Base-by-base conservation (phyloP, 2,113 vertebrate genomes). In the Rhinolophus sinicus region DNA sequence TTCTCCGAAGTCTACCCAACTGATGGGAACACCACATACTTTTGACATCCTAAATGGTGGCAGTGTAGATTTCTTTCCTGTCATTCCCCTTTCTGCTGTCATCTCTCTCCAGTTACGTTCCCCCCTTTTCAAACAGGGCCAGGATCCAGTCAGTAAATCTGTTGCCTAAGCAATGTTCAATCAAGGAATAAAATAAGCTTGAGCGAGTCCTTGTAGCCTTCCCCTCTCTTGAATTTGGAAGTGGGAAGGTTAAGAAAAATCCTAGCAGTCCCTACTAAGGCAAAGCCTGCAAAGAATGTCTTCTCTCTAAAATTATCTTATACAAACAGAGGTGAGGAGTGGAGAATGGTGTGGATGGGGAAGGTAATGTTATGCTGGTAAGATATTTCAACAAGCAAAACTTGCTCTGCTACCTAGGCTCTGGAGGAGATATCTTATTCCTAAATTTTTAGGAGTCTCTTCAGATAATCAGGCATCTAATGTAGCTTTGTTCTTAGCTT, bases 201-300 rank as follows among this genome's bases (percentile, higher is more conserved):
- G 30, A 52, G 21, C n/a, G 62, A 56, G 54, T 50, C 6, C 44
- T 44, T 54, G 3, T n/a, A 77, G 2, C 5, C 26, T 72, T 65
- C 26, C 24, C 7, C 0, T 56, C 44, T n/a, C n/a, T 64, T 83
- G 56, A 90, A 78, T 94, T 52, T 90, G 26, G 26, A 65, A 7
- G 14, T 64, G 7, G 33, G 10, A 80, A 60, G 15, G 5, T 9
- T 40, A 35, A 69, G 40, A 18, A 38, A 84, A 75, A 22, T 3
- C 2, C 10, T 28, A 9, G 8, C n/a, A 33, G 6, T 22, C 13
- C 12, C 4, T n/a, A n/a, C n/a, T 5, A 54, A 35, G 5, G 15
- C 8, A 70, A 40, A 58, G 6, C 24, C 38, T 50, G 1, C 5
- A 58, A 64, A 86, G 24, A 44, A 47, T 35, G 21, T 19, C 72